Percentiles rank a stretch among this genome's conserved stretches.
Evolutionary conservation across 2,888 invertebrate species (phyloP).

Genomic region (Andricus curvator): DNA sequence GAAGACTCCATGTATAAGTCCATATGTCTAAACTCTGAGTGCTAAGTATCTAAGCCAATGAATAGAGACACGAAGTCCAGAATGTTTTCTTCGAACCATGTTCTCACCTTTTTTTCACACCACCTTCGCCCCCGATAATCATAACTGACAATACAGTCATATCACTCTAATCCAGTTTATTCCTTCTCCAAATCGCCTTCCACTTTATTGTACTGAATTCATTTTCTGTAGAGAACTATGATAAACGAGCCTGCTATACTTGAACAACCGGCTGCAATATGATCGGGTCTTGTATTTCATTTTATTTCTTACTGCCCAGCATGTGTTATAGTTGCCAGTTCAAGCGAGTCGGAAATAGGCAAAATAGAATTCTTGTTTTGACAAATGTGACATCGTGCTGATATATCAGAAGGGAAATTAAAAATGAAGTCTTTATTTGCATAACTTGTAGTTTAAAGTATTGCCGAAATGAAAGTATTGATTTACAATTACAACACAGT

Average conservation of each 20-base stretch:
- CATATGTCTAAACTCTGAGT: neutral
- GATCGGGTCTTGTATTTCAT: conserved; percentile 11
- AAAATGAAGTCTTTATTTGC: neutral
- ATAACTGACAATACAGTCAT: conserved; percentile 1
- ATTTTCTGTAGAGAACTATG: neutral
- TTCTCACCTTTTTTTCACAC: neutral
- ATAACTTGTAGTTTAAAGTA: neutral
- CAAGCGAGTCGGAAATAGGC: neutral
- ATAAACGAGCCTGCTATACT: conserved; percentile 12
- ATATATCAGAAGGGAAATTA: neutral
- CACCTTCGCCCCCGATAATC: conserved; percentile 10
- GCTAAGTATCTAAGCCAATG: neutral
- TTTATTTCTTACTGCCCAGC: conserved; percentile 10
- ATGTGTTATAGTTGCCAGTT: conserved; percentile 25
- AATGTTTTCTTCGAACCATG: conserved; percentile 6
- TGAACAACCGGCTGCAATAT: neutral
- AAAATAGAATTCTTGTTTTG: conserved; percentile 8
- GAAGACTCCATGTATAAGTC: conserved; percentile 5
- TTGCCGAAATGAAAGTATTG: neutral
- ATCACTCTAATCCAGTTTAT: conserved; percentile 20
- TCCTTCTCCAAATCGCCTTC: conserved; percentile 27
- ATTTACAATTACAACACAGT: neutral
- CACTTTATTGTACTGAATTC: conserved; percentile 8
- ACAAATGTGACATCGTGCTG: conserved; percentile 1
- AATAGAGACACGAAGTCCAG: neutral